phyloP scores from a whole-genome alignment of 1,140 invertebrate species.

The Megalopta genalis region DNA sequence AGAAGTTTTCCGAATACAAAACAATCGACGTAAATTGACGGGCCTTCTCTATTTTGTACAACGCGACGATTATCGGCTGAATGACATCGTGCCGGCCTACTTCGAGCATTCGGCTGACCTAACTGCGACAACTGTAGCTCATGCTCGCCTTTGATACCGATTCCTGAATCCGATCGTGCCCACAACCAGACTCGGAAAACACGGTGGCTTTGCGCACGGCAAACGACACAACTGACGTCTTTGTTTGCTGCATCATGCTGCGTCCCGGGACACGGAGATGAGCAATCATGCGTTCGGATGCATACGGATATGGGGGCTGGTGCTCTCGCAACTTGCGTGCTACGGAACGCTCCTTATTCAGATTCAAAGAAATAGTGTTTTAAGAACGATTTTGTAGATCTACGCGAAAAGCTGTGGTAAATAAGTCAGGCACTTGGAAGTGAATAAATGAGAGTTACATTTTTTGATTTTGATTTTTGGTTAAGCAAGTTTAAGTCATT shows the following conservation, averaged over 20 bases:
- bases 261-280: too few relatives aligned
- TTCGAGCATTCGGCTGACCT: not conserved
- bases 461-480: too few relatives aligned
- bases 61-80: not conserved
- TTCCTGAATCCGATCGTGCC: not conserved
- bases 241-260: not conserved
- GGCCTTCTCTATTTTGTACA: not conserved
- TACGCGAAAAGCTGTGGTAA: too few relatives aligned
- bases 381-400: too few relatives aligned
- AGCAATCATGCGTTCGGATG: too few relatives aligned
- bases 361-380: too few relatives aligned
- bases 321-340: too few relatives aligned
- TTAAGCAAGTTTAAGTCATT: too few relatives aligned
- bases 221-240: not conserved
- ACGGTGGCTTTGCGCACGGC: not conserved
- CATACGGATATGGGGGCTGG: too few relatives aligned
- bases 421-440: too few relatives aligned
- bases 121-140: not conserved
- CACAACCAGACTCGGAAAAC: not conserved
- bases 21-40: slow-evolving; percentile 12
- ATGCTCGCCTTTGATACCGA: not conserved
- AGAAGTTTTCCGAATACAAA: slow-evolving; percentile 13
- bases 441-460: too few relatives aligned
- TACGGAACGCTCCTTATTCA: too few relatives aligned
- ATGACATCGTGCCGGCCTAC: not conserved